phyloP scores from a whole-genome alignment of 2,113 vertebrate species.

The Lepisosteus osseus region DNA sequence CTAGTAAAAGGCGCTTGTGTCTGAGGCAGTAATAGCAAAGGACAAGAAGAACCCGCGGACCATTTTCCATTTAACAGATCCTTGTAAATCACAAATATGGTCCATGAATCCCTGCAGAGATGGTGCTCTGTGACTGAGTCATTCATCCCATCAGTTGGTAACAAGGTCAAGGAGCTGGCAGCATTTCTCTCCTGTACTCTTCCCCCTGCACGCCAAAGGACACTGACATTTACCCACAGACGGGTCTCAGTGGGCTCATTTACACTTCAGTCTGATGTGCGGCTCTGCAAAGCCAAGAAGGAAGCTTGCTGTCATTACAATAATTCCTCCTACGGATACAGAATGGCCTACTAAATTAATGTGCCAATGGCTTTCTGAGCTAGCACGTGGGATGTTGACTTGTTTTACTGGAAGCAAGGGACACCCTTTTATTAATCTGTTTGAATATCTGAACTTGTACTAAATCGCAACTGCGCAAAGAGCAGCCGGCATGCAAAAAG shows the following conservation, averaged over 20 bases:
- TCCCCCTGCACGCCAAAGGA: slow-evolving; percentile 52
- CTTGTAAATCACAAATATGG: slow-evolving; percentile 63
- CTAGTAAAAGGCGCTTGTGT: slow-evolving; percentile 5
- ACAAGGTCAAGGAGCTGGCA: slow-evolving; percentile 42
- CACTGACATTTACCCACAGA: slow-evolving; percentile 67
- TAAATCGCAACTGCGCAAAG: too few species aligned
- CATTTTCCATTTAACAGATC: slow-evolving; percentile 43
- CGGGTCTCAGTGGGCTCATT: slow-evolving; percentile 62
- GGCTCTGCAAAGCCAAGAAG: slow-evolving; percentile 53
- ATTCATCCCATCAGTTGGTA: slow-evolving; percentile 47
- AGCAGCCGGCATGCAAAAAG: too few species aligned
- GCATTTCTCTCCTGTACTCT: slow-evolving; percentile 33
- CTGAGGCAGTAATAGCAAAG: slow-evolving; percentile 29
- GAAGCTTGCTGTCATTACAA: slow-evolving; percentile 53
- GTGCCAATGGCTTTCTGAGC: slow-evolving; percentile 45
- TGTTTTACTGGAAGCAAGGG: not conserved
- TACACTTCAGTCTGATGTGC: slow-evolving; percentile 55
- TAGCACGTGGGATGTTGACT: slow-evolving; percentile 35
- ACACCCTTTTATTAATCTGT: too few species aligned
- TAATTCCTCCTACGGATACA: slow-evolving; percentile 54
- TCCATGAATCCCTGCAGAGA: slow-evolving; percentile 44
- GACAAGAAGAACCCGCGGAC: slow-evolving; percentile 47
- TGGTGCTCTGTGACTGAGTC: slow-evolving; percentile 42
- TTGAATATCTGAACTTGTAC: too few species aligned
- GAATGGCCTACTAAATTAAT: slow-evolving; percentile 30